Conservation (phyloP, 2,888 invertebrate genomes). For the Emmelina monodactyla region DNA sequence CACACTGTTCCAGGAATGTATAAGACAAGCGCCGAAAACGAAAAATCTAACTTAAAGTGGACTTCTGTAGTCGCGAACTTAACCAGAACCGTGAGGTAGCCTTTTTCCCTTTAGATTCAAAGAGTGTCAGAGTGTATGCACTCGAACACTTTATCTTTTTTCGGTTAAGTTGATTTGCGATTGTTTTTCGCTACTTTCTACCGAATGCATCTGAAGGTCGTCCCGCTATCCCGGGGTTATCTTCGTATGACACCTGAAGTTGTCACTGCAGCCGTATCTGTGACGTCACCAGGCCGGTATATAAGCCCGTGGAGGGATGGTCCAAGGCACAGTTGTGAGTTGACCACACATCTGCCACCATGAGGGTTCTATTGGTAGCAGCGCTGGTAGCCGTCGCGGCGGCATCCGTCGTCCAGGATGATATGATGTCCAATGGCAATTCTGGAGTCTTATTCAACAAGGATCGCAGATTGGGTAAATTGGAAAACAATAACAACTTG, state of each 20-base stretch:
- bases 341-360: slow-evolving; percentile 21
- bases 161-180: no score
- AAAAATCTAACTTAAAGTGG: no score
- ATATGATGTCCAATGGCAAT: slow-evolving; percentile 11
- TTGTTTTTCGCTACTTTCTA: neutral
- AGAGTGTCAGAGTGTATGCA: no score
- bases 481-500: neutral
- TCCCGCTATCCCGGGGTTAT: slow-evolving; percentile 6
- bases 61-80: no score
- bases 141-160: no score
- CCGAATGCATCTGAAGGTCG: neutral
- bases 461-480: slow-evolving; percentile 35
- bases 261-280: no score
- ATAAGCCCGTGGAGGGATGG: neutral
- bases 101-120: no score
- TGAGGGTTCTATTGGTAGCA: slow-evolving; percentile 36
- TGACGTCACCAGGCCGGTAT: neutral
- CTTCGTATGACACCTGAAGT: slow-evolving; percentile 3
- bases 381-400: slow-evolving; percentile 33
- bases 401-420: slow-evolving; percentile 40
- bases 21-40: no score
- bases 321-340: slow-evolving; percentile 22
- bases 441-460: slow-evolving; percentile 32
- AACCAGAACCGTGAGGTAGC: no score
- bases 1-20: no score